Conservation (phyloP, 2,888 invertebrate genomes). For the Hermaeophaga mercurialis region DNA sequence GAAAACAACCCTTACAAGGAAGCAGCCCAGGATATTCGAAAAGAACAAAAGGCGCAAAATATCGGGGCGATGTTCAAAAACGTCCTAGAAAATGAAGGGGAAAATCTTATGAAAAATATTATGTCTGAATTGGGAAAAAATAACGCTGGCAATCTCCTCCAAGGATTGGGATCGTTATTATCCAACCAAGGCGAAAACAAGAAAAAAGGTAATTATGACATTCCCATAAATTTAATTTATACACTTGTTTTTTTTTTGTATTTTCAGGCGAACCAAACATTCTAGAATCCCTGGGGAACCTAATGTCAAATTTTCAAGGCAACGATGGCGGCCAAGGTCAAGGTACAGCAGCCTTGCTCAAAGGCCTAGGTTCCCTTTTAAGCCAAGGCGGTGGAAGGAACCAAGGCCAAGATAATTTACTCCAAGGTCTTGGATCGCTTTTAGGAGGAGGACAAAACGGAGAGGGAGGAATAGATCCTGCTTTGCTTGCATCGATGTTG, state of each 20-base stretch:
- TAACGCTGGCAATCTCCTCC: conserved; percentile 39
- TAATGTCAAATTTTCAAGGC: background rate
- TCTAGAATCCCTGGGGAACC: conserved; percentile 31
- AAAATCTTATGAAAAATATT: conserved; percentile 54
- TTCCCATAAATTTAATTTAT: too few species aligned
- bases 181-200: conserved; percentile 20
- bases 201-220: conserved; percentile 13
- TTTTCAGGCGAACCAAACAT: conserved; percentile 30
- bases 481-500: conserved; percentile 64
- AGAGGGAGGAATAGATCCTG: conserved; percentile 62
- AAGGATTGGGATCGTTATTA: conserved; percentile 40
- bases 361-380: conserved; percentile 35
- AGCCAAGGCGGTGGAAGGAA: conserved; percentile 14
- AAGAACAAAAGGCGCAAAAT: conserved; percentile 53
- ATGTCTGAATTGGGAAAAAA: conserved; percentile 39
- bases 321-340: conserved; percentile 6
- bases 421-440: conserved; percentile 37
- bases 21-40: conserved; percentile 68
- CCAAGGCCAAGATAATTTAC: conserved; percentile 5
- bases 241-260: background rate
- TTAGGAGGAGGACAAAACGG: conserved; percentile 23
- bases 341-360: conserved; percentile 28
- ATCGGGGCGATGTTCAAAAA: conserved; percentile 71
- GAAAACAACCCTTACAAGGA: conserved; percentile 58
- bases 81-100: conserved; percentile 71